Conservation (phyloP, 2,797 vertebrate species). For the Neostethus bicornis region DNA sequence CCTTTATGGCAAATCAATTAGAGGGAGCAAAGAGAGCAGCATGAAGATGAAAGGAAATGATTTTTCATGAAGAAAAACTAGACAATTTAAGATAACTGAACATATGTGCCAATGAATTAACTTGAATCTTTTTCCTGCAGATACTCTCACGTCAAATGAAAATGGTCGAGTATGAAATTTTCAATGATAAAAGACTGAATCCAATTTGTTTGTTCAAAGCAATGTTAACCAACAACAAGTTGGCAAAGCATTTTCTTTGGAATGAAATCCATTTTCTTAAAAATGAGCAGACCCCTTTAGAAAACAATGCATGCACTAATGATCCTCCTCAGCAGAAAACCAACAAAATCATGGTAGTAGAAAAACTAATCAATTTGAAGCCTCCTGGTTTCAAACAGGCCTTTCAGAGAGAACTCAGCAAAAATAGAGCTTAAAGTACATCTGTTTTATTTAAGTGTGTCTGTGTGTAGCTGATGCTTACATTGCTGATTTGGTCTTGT, state of each 20-base stretch:
- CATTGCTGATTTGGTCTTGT: conserved; percentile 97
- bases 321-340: conserved; percentile 11
- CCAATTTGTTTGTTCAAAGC: too few species aligned
- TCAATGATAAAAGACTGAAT: too few species aligned
- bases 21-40: conserved; percentile 17
- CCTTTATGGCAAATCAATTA: conserved; percentile 49
- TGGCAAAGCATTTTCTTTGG: not conserved
- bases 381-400: conserved; percentile 2
- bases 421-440: not conserved
- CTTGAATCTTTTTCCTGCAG: not conserved
- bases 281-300: not conserved
- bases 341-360: conserved; percentile 9
- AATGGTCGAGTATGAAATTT: too few species aligned
- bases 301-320: not conserved
- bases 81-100: conserved; percentile 9
- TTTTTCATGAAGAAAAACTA: conserved; percentile 12
- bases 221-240: not conserved
- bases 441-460: not conserved
- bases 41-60: conserved; percentile 9
- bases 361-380: conserved; percentile 17
- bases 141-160: not conserved
- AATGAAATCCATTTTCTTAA: conserved; percentile 12
- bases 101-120: not conserved
- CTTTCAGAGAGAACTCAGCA: not conserved
- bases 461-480: conserved; percentile 75